phyloP scores from a whole-genome alignment of 2,888 invertebrate genomes.

The Aspidiotus rigidus region DNA sequence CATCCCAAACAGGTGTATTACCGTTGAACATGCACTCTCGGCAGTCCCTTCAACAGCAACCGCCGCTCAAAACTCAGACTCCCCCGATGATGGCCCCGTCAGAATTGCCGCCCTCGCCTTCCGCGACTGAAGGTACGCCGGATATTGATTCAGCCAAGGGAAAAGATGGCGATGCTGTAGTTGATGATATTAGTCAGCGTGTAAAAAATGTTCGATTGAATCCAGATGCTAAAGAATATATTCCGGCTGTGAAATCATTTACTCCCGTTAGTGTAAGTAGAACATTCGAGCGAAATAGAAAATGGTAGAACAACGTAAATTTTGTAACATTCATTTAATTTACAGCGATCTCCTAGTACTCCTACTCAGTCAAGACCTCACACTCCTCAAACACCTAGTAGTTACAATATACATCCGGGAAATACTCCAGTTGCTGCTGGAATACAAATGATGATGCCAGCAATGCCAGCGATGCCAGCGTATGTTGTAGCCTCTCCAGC shows the following conservation, averaged over 20 bases:
- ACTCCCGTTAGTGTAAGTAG: conserved; percentile 56
- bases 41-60: conserved; percentile 20
- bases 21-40: conserved; percentile 13
- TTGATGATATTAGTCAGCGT: conserved; percentile 52
- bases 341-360: conserved; percentile 53
- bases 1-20: conserved; percentile 4
- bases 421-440: conserved; percentile 22
- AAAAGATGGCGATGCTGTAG: conserved; percentile 38
- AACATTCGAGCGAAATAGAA: neutral
- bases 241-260: conserved; percentile 82
- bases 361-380: conserved; percentile 66
- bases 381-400: conserved; percentile 68
- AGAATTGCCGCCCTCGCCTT: neutral
- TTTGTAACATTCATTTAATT: neutral
- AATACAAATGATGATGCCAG: conserved; percentile 13
- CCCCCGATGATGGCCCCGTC: neutral
- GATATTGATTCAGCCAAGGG: conserved; percentile 14
- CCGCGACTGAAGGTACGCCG: conserved; percentile 15
- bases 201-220: conserved; percentile 70
- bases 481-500: conserved; percentile 8
- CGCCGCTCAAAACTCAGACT: conserved; percentile 7
- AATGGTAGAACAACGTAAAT: neutral
- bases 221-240: conserved; percentile 79
- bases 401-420: conserved; percentile 23
- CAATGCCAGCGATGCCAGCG: neutral